Evolutionary conservation across 2,797 vertebrate genomes (phyloP), one percentile per base, ranked within the genome.

Genomic region (Oreochromis mossambicus): DNA sequence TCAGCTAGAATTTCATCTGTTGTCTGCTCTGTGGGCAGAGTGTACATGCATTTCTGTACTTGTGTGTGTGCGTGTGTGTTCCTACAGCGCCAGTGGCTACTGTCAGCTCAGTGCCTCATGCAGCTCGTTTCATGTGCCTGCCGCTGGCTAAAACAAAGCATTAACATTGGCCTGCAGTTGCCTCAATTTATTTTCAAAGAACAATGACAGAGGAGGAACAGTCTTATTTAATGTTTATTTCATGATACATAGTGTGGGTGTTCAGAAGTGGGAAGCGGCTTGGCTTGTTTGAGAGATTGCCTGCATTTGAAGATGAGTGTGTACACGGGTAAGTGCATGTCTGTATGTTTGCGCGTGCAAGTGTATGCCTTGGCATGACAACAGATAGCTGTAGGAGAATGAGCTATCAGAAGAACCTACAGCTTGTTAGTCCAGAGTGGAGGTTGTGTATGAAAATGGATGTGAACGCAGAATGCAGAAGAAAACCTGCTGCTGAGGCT

Each of bases 101-200:
- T 94, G 94, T 95, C 94, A 95, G 94, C 94, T 94, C 94, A 91
- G 87, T 86, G 89, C 93, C 90, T 92, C 91, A 85, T 92, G 89
- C 94, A 93, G 89, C 92, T 94, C 86, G 87, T 95, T 96, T 95
- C 90, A 95, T 94, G 93, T 91, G 88, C 87, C 91, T 78, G 95
- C 95, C 90, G 82, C 91, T 88, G 93, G 95, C 94, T 91, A 94
- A 94, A 94, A 94, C 93, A 92, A 95, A 95, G 91, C 95, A 93
- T 93, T 95, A 94, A 93, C 94, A 94, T 92, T 93, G 93, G 94
- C 88, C 93, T 90, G 93, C 91, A 94, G 93, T 94, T 92, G 90
- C 91, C 89, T 93, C 92, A 87, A 93, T 95, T 95, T 92, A 92
- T 95, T 95, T 94, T 91, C 90, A 94, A 94, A 93, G 91, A 94